A percentile compares a stretch with the other conserved stretches of the same genome.
phyloP scores from a whole-genome alignment of 2,888 invertebrate genomes.

The Crematogaster levior region DNA sequence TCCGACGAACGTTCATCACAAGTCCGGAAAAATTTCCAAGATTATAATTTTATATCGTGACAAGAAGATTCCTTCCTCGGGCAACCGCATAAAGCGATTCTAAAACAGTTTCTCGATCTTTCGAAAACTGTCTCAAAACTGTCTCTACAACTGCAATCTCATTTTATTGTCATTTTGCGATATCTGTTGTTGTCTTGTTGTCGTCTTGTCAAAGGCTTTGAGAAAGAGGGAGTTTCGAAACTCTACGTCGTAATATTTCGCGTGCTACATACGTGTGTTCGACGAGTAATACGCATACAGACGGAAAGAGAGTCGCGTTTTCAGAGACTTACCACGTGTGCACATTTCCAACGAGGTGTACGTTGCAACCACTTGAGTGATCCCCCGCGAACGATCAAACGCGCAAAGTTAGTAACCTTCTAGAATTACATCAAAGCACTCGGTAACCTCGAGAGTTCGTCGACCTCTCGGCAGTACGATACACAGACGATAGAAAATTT shows the following conservation, averaged over 20 bases:
- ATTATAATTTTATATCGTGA: background rate
- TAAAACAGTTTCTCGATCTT: constrained; percentile 15
- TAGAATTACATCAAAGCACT: constrained; percentile 53
- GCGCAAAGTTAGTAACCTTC: constrained; percentile 46
- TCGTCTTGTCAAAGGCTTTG: constrained; percentile 2
- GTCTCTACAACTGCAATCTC: background rate
- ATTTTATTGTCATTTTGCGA: background rate
- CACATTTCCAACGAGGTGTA: constrained; percentile 9
- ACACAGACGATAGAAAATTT: constrained; percentile 30
- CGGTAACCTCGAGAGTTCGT: constrained; percentile 32
- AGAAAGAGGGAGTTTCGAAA: background rate
- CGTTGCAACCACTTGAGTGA: constrained; percentile 25
- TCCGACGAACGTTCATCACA: background rate
- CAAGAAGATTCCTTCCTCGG: background rate
- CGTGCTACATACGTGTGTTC: background rate
- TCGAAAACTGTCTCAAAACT: no score
- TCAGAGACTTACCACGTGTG: background rate
- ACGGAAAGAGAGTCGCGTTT: background rate
- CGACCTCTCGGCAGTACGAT: constrained; percentile 26
- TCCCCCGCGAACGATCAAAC: constrained; percentile 35
- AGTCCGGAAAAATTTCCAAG: constrained; percentile 29
- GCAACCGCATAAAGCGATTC: background rate
- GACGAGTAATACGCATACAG: background rate
- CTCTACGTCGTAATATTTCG: background rate
- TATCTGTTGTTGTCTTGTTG: constrained; percentile 6